phyloP scores from a whole-genome alignment of 1,140 invertebrate species.

The Neelides sp. region DNA sequence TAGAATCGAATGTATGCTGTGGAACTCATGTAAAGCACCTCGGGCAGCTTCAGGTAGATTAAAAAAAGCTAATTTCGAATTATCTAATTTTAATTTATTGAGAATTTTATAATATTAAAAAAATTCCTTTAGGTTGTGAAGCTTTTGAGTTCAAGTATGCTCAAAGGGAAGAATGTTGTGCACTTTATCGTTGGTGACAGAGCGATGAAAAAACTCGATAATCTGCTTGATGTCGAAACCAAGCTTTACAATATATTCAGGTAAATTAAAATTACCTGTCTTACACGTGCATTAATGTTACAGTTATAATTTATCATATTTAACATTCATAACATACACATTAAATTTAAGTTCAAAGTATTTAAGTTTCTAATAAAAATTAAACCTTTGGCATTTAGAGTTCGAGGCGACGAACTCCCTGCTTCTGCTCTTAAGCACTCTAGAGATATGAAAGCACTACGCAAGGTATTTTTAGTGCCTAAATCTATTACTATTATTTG shows the following conservation, averaged over 20 bases:
- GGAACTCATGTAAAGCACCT: constrained; percentile 70
- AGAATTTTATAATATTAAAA: not conserved
- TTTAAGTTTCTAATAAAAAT: constrained; percentile 7
- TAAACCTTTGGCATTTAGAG: constrained; percentile 1
- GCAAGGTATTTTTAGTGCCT: too few relatives aligned
- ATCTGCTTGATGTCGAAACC: constrained; percentile 51
- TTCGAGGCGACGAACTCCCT: constrained; percentile 15
- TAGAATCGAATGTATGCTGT: constrained; percentile 72
- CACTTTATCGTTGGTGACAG: constrained; percentile 58
- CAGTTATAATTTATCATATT: not conserved
- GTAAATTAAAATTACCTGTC: constrained; percentile 37
- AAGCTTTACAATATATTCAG: constrained; percentile 52
- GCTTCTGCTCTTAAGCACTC: constrained; percentile 6
- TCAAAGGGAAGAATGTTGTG: constrained; percentile 56
- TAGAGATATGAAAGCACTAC: constrained; percentile 12
- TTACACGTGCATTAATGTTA: not conserved
- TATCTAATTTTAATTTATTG: not conserved
- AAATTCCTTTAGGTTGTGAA: constrained; percentile 45
- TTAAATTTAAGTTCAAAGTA: not conserved
- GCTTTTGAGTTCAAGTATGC: constrained; percentile 53
- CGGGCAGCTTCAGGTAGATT: constrained; percentile 54
- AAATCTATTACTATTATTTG: too few relatives aligned
- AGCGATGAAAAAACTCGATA: constrained; percentile 46
- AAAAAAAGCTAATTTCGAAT: not conserved
- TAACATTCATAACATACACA: not conserved